These are phyloP conservation scores for Drosophila mauritiana DNA, from an alignment of 1,140 invertebrate species.

Conservation along the genomic window DNA sequence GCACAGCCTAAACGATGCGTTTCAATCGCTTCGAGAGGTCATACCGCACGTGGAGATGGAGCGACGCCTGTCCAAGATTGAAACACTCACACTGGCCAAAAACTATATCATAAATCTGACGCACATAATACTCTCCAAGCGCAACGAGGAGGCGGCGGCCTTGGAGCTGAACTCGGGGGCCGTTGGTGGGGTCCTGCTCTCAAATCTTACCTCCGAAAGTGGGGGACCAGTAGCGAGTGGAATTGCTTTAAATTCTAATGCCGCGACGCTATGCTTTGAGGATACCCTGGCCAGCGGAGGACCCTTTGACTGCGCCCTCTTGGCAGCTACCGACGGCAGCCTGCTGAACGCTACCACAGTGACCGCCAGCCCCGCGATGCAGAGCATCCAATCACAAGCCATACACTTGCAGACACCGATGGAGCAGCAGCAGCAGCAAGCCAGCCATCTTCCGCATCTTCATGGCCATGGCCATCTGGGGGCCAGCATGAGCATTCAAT, in stretches of 20 bases:
- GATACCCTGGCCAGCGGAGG: slow-evolving; percentile 52
- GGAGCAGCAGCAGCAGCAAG: slow-evolving; percentile 52
- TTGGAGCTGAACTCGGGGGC: slow-evolving; percentile 75
- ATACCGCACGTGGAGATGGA: slow-evolving; percentile 95
- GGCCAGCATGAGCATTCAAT: slow-evolving; percentile 52
- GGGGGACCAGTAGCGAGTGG: slow-evolving; percentile 13
- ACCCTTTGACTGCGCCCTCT: slow-evolving; percentile 71
- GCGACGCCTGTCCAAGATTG: slow-evolving; percentile 93
- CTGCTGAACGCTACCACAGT: slow-evolving; percentile 53
- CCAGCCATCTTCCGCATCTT: slow-evolving; percentile 30
- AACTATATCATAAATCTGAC: slow-evolving; percentile 96
- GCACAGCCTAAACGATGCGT: slow-evolving; percentile 95
- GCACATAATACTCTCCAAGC: slow-evolving; percentile 89
- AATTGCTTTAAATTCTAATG: slow-evolving; percentile 1
- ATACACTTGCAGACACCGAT: slow-evolving; percentile 64
- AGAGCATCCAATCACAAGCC: slow-evolving; percentile 48
- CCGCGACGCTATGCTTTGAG: slow-evolving; percentile 55
- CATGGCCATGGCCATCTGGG: slow-evolving; percentile 62
- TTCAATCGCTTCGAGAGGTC: slow-evolving; percentile 92
- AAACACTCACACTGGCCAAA: slow-evolving; percentile 94
- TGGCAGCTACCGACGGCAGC: slow-evolving; percentile 63
- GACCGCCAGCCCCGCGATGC: slow-evolving; percentile 50
- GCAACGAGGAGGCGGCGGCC: slow-evolving; percentile 83
- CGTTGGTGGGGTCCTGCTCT: slow-evolving; percentile 63
- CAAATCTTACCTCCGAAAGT: slow-evolving; percentile 46